A percentile compares a stretch with the other conserved stretches of the same genome.
phyloP scores from a whole-genome alignment of 2,888 invertebrate species.

The Heteromyza rotundicornis region DNA sequence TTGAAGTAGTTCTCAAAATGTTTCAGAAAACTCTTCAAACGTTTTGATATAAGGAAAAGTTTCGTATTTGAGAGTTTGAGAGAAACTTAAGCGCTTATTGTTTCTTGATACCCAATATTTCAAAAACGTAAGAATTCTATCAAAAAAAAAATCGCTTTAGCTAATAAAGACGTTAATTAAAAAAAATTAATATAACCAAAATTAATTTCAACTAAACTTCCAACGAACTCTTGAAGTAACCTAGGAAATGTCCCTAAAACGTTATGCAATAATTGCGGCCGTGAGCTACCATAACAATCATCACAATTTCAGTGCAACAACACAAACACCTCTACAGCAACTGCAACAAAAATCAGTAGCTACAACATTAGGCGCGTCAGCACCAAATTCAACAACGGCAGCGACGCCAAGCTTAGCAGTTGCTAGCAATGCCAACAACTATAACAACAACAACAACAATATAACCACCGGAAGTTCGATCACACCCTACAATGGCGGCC shows the following conservation, averaged over 20 bases:
- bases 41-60: no score
- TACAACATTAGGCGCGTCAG: constrained; percentile 27
- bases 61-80: no score
- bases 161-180: neutral
- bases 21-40: no score
- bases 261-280: constrained; percentile 66
- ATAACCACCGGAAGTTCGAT: constrained; percentile 58
- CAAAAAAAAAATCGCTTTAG: no score
- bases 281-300: constrained; percentile 53
- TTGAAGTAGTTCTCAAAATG: no score
- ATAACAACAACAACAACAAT: constrained; percentile 60
- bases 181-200: neutral
- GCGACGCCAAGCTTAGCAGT: neutral
- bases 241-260: constrained; percentile 69
- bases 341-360: constrained; percentile 27
- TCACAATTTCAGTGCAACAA: constrained; percentile 35
- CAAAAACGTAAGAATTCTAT: no score
- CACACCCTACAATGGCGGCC: constrained; percentile 56
- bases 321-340: constrained; percentile 34
- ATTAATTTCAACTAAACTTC: constrained; percentile 2
- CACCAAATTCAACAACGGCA: constrained; percentile 27
- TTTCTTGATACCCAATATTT: no score
- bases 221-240: constrained; percentile 21
- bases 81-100: no score
- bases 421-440: constrained; percentile 23